Evolutionary conservation across 2,113 vertebrate genomes (phyloP).

Genomic region (Brachionichthys hirsutus): DNA sequence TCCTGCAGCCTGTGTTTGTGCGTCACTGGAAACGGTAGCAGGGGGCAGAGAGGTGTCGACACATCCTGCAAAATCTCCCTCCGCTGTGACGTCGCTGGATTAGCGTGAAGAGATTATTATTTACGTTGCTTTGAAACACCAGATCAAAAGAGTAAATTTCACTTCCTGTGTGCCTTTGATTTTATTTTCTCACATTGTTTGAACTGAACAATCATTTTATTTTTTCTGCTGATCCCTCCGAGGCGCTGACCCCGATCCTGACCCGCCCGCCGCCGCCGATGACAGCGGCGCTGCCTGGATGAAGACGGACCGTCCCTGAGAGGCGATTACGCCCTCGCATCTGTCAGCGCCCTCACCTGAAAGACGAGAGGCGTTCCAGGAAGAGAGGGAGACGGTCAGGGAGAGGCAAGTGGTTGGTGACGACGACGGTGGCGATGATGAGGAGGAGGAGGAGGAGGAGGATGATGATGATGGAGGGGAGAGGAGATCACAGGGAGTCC

Average conservation of each 20-base stretch:
- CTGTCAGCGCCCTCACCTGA: conserved; percentile 63
- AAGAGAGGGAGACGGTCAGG: conserved; percentile 26
- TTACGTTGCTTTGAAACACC: too few relatives aligned
- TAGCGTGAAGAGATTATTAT: too few relatives aligned
- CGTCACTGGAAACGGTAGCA: too few relatives aligned
- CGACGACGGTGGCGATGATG: conserved; percentile 4
- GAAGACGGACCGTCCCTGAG: conserved; percentile 46
- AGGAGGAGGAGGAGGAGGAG: neutral
- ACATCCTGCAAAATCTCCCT: too few relatives aligned
- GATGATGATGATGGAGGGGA: conserved; percentile 30
- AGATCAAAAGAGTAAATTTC: too few relatives aligned
- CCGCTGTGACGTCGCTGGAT: too few relatives aligned
- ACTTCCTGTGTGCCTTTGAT: too few relatives aligned
- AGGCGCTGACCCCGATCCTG: conserved; percentile 24
- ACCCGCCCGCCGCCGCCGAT: conserved; percentile 26
- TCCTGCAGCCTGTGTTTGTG: too few relatives aligned
- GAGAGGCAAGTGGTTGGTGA: conserved; percentile 18
- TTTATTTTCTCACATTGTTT: too few relatives aligned
- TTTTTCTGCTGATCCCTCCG: conserved; percentile 1
- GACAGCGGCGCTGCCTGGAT: conserved; percentile 27
- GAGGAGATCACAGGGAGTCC: conserved; percentile 40
- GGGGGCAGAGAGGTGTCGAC: too few relatives aligned
- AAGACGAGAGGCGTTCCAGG: conserved; percentile 56
- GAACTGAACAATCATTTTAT: too few relatives aligned
- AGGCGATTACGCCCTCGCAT: conserved; percentile 42